Evolutionary conservation across 1,140 invertebrate genomes (phyloP).

Genomic region (Zaprionus inermis): DNA sequence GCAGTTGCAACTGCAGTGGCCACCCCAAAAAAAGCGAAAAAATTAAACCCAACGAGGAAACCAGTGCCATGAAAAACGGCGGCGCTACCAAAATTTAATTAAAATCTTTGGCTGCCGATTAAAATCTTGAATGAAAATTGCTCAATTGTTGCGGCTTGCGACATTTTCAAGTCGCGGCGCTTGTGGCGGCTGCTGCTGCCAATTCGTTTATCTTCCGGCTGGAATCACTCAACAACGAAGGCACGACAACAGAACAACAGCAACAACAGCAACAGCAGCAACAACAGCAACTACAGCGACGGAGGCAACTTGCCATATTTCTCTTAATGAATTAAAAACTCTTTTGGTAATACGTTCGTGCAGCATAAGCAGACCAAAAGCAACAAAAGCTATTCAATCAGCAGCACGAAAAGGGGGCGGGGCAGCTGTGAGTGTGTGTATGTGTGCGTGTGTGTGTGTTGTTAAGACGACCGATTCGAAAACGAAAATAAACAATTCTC

Average conservation of each 20-base stretch:
- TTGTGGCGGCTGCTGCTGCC: conserved; percentile 1
- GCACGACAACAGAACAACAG: conserved; percentile 33
- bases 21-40: conserved; percentile 13
- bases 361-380: conserved; percentile 10
- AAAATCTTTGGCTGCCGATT: conserved; percentile 36
- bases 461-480: conserved; percentile 17
- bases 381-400: conserved; percentile 62
- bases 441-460: not conserved
- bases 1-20: conserved; percentile 42
- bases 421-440: not conserved
- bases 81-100: conserved; percentile 38
- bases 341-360: conserved; percentile 34
- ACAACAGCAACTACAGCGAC: not conserved
- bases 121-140: conserved; percentile 56
- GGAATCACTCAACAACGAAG: conserved; percentile 37
- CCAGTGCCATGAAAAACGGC: not conserved
- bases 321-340: conserved; percentile 49
- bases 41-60: conserved; percentile 7
- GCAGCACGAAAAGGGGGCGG: conserved; percentile 13
- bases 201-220: conserved; percentile 52
- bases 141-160: conserved; percentile 61
- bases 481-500: conserved; percentile 21
- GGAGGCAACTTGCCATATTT: conserved; percentile 17
- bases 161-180: conserved; percentile 33
- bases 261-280: not conserved